Evolutionary conservation across 1,140 invertebrate genomes (phyloP), one percentile per base, ranked within the genome.

Genomic region (Orussus abietinus): DNA sequence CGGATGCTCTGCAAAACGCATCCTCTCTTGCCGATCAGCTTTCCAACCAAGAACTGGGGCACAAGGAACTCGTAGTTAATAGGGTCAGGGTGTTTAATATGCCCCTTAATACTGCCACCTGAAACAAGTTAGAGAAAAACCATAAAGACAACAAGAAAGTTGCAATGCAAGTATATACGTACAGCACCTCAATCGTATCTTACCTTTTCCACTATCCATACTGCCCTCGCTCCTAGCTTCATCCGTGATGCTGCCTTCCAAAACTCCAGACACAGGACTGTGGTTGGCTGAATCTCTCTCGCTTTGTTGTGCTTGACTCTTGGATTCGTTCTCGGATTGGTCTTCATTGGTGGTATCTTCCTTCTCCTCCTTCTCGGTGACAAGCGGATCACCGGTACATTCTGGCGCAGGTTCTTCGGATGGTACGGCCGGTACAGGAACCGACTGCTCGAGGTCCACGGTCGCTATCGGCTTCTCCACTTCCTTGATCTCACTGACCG

Each of bases 21-120:
- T 13, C 92, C 91, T 51, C 84, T 80, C 53, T 80, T 81, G 18
- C 94, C 93, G 62, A 96, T 96, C 38, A 98, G 74, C 21, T 84
- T 79, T 10, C 93, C 93, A 45, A 93, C 90, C 30, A 92, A 62
- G 28, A 76, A 67, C 53, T 83, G 80, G 6, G 90, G 86, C 53
- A 96, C 82, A 48, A 83, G 75, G 72, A 96, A 95, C 59, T 94
- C 81, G 52, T 85, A 87, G 18, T 72, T 59, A 6, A 48, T 67
- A 47, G 51, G 49, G 38, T 30, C 42, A 18, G 36, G 59, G 4
- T 56, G 58, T 6, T 78, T 75, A 19, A 63, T 63, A 14, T 73
- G 65, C 5, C 77, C 77, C 39, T 77, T 77, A n/a, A 79, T 80
- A 58, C 79, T 81, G 46, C 80, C 79, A 52, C 77, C 77, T 54